Conservation (phyloP, 2,888 invertebrate genomes). For the Cactoblastis cactorum region DNA sequence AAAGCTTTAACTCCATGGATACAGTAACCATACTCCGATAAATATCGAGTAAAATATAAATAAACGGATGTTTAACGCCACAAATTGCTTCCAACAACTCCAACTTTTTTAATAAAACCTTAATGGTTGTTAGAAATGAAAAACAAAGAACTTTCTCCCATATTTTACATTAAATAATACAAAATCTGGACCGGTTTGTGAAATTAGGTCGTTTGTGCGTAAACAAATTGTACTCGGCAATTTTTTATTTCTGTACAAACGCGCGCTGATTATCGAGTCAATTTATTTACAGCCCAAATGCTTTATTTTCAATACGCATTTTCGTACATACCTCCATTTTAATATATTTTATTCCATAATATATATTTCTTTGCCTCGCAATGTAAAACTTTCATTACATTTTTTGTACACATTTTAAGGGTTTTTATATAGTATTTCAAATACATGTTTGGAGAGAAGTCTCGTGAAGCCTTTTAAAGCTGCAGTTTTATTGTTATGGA, state of each 20-base stretch:
- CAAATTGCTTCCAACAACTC: constrained; percentile 18
- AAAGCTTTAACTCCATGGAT: not conserved
- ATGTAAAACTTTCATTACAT: too few species aligned
- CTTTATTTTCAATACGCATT: not conserved
- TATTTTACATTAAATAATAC: constrained; percentile 22
- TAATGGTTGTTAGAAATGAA: constrained; percentile 21
- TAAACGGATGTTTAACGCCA: constrained; percentile 21
- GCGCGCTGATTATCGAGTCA: not conserved
- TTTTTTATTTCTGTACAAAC: not conserved
- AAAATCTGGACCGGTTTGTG: constrained; percentile 13
- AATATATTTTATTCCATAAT: too few species aligned
- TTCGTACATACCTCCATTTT: too few species aligned
- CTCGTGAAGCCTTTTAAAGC: too few species aligned
- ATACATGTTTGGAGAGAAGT: too few species aligned
- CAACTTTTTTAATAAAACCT: constrained; percentile 36
- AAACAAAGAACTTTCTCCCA: constrained; percentile 23
- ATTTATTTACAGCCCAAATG: not conserved
- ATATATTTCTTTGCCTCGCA: too few species aligned
- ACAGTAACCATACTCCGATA: constrained; percentile 7
- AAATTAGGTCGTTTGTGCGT: constrained; percentile 17
- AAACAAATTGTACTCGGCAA: constrained; percentile 1
- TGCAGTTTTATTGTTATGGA: too few species aligned
- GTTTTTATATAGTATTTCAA: too few species aligned
- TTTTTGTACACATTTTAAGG: too few species aligned
- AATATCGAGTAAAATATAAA: constrained; percentile 20